A percentile compares a stretch with the other conserved stretches of the same genome.
Evolutionary conservation across 1,140 invertebrate species (phyloP).

Genomic region (Periplaneta americana): DNA sequence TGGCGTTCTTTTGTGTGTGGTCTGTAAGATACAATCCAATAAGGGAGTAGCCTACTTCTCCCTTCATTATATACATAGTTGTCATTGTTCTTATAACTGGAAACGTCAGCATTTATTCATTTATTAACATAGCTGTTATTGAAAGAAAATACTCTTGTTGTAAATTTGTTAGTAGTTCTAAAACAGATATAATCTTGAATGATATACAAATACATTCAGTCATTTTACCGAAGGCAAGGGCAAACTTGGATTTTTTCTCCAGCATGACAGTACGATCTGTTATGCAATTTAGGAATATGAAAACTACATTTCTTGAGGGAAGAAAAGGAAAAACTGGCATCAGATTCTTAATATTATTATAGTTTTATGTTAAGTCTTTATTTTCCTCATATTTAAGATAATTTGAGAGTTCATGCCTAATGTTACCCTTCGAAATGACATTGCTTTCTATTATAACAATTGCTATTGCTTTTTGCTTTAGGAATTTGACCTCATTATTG

Average conservation of each 20-base stretch:
- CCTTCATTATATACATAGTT: not conserved
- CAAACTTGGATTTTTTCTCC: not conserved
- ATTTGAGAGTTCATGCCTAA: not conserved
- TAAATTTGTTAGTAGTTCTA: not conserved
- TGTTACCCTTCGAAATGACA: not conserved
- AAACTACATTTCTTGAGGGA: not conserved
- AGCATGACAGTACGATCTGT: not conserved
- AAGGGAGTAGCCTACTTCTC: not conserved
- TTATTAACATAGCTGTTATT: not conserved
- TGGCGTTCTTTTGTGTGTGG: not conserved
- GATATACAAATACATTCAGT: not conserved
- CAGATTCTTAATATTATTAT: no score
- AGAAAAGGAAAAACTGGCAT: not conserved
- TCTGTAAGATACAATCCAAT: not conserved
- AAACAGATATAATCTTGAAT: not conserved
- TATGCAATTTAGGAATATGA: not conserved
- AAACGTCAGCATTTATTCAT: not conserved
- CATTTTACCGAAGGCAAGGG: not conserved
- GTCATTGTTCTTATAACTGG: not conserved
- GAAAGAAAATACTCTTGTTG: not conserved
- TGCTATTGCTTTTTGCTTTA: not conserved
- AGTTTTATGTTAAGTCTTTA: no score
- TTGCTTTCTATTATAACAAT: not conserved
- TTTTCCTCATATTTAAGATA: not conserved
- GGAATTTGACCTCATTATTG: not conserved